Evolutionary conservation across 1,140 invertebrate genomes (phyloP), one percentile per base, ranked within the genome.

Genomic region (Hormaphis cornu): DNA sequence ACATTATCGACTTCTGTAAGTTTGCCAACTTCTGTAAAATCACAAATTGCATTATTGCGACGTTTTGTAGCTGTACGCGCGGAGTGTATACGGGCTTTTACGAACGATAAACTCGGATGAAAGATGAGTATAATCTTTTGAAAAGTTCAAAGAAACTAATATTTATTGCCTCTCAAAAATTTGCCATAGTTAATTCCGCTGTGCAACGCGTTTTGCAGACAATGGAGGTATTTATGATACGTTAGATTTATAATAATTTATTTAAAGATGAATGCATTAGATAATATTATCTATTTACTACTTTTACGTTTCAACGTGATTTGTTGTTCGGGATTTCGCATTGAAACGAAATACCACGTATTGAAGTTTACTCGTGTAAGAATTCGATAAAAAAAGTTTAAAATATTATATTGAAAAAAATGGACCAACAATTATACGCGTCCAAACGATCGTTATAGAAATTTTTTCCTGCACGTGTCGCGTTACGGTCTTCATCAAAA

Each of bases 241-340:
- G 20, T 56, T 56, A 35, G 30, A 35, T 56, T 35, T 56, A 35
- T 56, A n/a, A n/a, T n/a, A 56, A 56, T 22, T 56, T 14, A 35
- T 30, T 30, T 28, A 28, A 28, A 26, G 22, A 16, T 16, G 26
- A 52, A 52, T 28, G 28, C 20, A n/a, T n/a, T n/a, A n/a, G n/a
- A n/a, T n/a, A n/a, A 20, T 6, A 12, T 8, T 52, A 52, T 3
- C n/a, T 52, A 28, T 52, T 52, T 8, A 28, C 24, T 53, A 52
- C 24, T 52, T 52, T 48, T 52, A 26, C 6, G n/a, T n/a, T n/a
- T 30, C 28, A 28, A 30, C 7, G 26, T 53, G 33, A 53, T 53
- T 30, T 28, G 18, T 33, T 53, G 26, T 53, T 53, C 16, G 20
- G n/a, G n/a, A 30, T 18, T 18, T 30, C n/a, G 16, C 26, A 10